Evolutionary conservation across 2,113 vertebrate species (phyloP).

Genomic region (Lethenteron camtschaticum): DNA sequence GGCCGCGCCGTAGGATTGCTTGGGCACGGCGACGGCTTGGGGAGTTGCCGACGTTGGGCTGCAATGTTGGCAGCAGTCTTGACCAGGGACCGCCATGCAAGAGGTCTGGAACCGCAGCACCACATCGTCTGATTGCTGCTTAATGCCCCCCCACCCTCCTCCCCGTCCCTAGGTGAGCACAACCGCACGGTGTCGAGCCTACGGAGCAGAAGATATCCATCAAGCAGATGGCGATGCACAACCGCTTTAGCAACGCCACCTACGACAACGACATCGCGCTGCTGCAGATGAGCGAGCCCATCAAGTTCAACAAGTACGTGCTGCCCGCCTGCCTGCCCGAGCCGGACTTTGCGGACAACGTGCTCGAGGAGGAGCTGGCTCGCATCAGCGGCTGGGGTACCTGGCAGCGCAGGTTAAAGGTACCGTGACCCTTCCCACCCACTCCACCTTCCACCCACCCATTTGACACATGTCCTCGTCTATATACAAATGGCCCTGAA

Average conservation of each 20-base stretch:
- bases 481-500: too few species aligned
- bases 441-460: too few species aligned
- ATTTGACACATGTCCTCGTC: too few species aligned
- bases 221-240: constrained; percentile 21
- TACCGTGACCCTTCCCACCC: not conserved
- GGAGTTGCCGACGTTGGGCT: too few species aligned
- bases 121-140: too few species aligned
- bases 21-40: too few species aligned
- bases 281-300: constrained; percentile 36
- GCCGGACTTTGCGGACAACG: constrained; percentile 43
- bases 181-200: not conserved
- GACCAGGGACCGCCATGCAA: too few species aligned
- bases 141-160: too few species aligned
- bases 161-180: not conserved
- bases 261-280: constrained; percentile 62
- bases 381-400: constrained; percentile 60
- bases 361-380: constrained; percentile 42
- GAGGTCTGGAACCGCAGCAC: too few species aligned
- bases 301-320: constrained; percentile 32
- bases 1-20: too few species aligned
- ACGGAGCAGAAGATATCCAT: not conserved
- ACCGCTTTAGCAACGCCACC: constrained; percentile 21
- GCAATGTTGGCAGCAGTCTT: too few species aligned
- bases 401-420: constrained; percentile 19
- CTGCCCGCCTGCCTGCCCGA: constrained; percentile 56